phyloP scores from a whole-genome alignment of 1,140 invertebrate species.

The Medauroidea extradentata region DNA sequence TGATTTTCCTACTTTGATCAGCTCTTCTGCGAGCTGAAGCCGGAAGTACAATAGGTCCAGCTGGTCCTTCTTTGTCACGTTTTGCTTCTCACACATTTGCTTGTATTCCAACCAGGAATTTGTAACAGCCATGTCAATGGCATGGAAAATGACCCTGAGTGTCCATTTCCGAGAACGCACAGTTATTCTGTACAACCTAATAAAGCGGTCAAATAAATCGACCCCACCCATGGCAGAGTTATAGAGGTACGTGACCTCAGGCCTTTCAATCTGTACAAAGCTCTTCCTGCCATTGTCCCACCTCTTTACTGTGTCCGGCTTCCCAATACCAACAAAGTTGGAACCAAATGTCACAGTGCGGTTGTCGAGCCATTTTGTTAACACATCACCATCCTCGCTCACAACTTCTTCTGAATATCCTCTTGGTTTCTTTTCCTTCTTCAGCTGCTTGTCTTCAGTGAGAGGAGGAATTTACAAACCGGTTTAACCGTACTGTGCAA shows the following conservation, averaged over 20 bases:
- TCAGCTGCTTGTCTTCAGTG: constrained; percentile 35
- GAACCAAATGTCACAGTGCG: constrained; percentile 38
- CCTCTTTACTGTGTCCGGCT: constrained; percentile 35
- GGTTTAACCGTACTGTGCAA: constrained; percentile 35
- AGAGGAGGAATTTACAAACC: constrained; percentile 34
- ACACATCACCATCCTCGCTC: constrained; percentile 31
- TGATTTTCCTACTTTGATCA: too few species aligned
- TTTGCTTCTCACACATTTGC: neutral
- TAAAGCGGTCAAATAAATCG: constrained; percentile 13
- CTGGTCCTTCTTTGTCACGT: too few species aligned
- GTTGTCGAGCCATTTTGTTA: constrained; percentile 43
- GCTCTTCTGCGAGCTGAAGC: too few species aligned
- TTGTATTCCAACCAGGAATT: constrained; percentile 34
- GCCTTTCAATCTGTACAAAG: constrained; percentile 33
- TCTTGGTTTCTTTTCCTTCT: constrained; percentile 33
- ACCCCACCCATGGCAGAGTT: constrained; percentile 41
- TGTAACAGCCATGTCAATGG: constrained; percentile 24
- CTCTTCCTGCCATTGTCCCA: constrained; percentile 23
- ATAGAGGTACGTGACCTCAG: constrained; percentile 34
- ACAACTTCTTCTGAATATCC: constrained; percentile 38
- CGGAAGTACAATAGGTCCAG: too few species aligned
- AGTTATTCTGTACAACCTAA: constrained; percentile 25
- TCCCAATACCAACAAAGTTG: constrained; percentile 42
- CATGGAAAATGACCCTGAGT: constrained; percentile 31
- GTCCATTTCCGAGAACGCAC: constrained; percentile 35